Evolutionary conservation across 1,140 invertebrate genomes (phyloP), one percentile per base, ranked within the genome.

Genomic region (Drosophila athabasca): DNA sequence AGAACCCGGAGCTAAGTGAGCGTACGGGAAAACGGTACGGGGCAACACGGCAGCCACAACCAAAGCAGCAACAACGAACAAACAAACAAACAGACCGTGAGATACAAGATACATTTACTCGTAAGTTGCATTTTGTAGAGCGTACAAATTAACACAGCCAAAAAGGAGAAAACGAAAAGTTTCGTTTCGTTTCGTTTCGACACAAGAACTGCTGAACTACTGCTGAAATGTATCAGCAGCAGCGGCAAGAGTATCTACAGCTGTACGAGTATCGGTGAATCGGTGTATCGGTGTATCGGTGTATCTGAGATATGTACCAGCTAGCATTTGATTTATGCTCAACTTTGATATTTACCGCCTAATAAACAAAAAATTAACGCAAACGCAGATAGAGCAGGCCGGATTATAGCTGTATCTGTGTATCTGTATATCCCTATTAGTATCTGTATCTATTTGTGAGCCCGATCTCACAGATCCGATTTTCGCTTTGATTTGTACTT

Each of bases 301-400:
- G 24, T 24, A 24, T 24, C 24, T 24, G 44, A 44, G 51, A 76
- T 79, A 62, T 73, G 67, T 79, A 74, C 59, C 79, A 81, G 78
- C 68, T 57, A 77, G 53, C 79, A 77, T 87, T 87, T 87, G 82
- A 87, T 87, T 87, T 87, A 87, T 88, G 75, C 75, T 87, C 75
- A 79, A 82, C 82, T 88, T 87, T 87, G 83, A 87, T 88, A 87
- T 87, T 88, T 87, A 87, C 83, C 83, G 83, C 83, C 76, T 83
- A 87, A 88, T 87, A 88, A 87, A 87, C 83, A 87, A 87, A 87
- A 85, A 87, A 87, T 87, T 87, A 87, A 87, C 82, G 65, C 79
- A 81, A 77, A 81, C 79, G 64, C 64, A 82, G 60, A 66, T 49
- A 79, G 74, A 62, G 45, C 48, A 58, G 57, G 49, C 68, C 61